Base-by-base conservation (phyloP, 2,888 invertebrate species). In the Tridacna crocea region DNA sequence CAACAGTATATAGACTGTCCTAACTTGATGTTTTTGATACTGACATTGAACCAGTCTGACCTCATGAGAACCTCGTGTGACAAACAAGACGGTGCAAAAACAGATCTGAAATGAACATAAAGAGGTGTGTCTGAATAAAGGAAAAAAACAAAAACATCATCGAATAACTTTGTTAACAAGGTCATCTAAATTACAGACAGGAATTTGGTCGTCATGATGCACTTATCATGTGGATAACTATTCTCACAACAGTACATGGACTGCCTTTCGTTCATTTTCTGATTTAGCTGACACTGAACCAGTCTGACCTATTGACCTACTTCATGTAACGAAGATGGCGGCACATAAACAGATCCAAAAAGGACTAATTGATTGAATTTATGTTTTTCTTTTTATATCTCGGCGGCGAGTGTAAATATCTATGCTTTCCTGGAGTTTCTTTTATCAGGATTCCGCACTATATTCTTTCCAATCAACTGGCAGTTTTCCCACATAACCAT, bases 41-140 rank as follows among this genome's bases (percentile, higher is more conserved):
- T 97, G 27, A 98, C 96, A 83, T 96, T 96, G 84, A 97, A 96
- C 98, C 98, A 98, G 92, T 98, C 97, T 10, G 97, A 94, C 90
- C 97, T 97, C 3, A 97, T 97, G 0, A 98, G 95, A 12, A 98
- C 97, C 0, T 98, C 97, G 94, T 99, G 98, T 0, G 98, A 98
- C 75, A 99, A 97, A 94, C 98, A 99, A 8, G 98, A 97, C 3
- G 98, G 98, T 0, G 98, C 98, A 93, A 98, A 98, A 2, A 97
- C 97, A 0, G 98, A 97, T 55, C 96, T 96, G 94, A 12, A 63
- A 74, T 22, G 24, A 72, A 13, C 48, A 22, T 19, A 36, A 51
- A 60, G 26, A 15, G 63, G 13, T n/a, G 17, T 55, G 2, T 55
- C 17, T 17, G 51, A 13, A 51, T 51, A 12, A 13, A 12, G 51